Conservation (phyloP, 2,113 vertebrate species). For the Eptesicus fuscus region DNA sequence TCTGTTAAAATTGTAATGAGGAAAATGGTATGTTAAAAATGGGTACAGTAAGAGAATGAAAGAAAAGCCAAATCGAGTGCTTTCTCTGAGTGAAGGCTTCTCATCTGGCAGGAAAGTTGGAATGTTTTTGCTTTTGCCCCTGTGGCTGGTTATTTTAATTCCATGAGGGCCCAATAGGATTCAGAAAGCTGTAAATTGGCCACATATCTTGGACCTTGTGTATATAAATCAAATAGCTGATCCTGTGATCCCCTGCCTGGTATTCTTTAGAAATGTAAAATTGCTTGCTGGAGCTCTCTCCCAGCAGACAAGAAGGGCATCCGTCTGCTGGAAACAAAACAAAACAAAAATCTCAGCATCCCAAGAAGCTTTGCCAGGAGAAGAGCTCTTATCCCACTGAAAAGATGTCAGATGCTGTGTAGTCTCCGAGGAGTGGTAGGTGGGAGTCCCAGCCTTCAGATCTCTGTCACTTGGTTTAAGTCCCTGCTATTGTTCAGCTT, state of each 20-base stretch:
- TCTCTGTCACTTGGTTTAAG: background rate
- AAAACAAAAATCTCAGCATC: background rate
- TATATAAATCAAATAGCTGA: background rate
- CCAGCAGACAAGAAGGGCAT: background rate
- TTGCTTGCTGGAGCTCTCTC: background rate
- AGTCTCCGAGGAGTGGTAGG: background rate
- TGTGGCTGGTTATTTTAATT: constrained; percentile 24
- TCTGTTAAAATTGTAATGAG: background rate
- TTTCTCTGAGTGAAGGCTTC: background rate
- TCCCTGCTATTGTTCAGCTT: background rate
- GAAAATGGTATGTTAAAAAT: background rate
- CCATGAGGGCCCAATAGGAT: background rate
- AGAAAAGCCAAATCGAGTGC: background rate
- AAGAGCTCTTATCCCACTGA: background rate
- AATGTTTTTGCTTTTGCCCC: background rate
- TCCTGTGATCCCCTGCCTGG: background rate
- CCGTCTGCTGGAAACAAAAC: background rate
- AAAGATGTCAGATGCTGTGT: background rate
- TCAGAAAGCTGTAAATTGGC: constrained; percentile 17
- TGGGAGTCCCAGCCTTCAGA: background rate
- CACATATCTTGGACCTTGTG: background rate
- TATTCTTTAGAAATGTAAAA: background rate
- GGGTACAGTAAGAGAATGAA: background rate
- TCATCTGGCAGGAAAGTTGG: background rate
- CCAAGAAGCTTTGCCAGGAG: background rate